Conservation (phyloP, 30 jellyfish, hydroid and myxozoan species). For the Nemopilema nomurai region DNA sequence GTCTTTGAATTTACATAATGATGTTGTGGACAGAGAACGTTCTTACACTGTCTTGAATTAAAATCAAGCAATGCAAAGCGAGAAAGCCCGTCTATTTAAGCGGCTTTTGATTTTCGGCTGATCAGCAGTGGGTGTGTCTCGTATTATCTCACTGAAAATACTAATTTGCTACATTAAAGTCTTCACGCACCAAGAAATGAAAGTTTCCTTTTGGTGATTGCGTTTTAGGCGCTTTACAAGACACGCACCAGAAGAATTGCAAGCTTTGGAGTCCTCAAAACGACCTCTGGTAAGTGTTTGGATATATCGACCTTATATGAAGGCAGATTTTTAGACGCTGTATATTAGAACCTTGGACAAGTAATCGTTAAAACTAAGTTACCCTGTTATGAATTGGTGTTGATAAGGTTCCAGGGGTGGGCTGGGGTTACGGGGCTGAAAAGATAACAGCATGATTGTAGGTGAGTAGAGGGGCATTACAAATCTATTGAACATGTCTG, state of each 20-base stretch:
- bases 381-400: too few relatives aligned
- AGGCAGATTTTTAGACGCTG: not conserved
- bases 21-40: constrained; percentile 8
- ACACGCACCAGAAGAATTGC: too few relatives aligned
- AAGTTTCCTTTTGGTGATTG: not conserved
- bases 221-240: not conserved
- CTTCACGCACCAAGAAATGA: not conserved
- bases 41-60: not conserved
- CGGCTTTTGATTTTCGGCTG: not conserved
- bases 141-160: not conserved
- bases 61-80: not conserved
- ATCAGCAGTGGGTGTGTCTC: not conserved
- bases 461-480: too few relatives aligned
- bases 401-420: too few relatives aligned
- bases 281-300: not conserved
- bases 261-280: too few relatives aligned
- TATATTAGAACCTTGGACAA: too few relatives aligned
- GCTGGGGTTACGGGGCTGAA: too few relatives aligned
- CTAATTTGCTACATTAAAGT: not conserved
- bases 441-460: too few relatives aligned
- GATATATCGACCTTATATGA: not conserved
- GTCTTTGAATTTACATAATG: not conserved
- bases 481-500: too few relatives aligned
- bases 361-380: too few relatives aligned
- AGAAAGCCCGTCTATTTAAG: not conserved